phyloP scores from a whole-genome alignment of 2,797 vertebrate species.

The Melanotaenia parkinsoni region DNA sequence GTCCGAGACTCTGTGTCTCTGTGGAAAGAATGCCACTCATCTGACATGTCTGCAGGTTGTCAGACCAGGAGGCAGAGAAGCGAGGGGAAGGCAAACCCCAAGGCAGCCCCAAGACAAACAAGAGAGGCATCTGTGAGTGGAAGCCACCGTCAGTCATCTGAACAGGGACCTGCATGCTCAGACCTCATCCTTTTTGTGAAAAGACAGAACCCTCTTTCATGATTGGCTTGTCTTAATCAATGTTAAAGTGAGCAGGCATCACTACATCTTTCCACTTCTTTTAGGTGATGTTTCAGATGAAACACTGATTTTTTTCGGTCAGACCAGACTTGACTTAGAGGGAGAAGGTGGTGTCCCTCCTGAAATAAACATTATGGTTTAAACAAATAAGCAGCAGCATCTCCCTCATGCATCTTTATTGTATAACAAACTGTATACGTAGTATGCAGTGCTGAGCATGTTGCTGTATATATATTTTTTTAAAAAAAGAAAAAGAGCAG shows the following conservation, averaged over 20 bases:
- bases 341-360: neutral
- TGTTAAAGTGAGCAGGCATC: constrained; percentile 33
- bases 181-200: constrained; percentile 61
- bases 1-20: constrained; percentile 84
- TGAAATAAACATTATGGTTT: constrained; percentile 11
- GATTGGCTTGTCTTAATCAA: constrained; percentile 50
- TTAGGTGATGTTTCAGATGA: constrained; percentile 39
- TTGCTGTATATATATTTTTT: constrained; percentile 86
- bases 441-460: constrained; percentile 60
- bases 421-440: constrained; percentile 25
- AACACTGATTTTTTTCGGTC: neutral
- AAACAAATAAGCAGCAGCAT: constrained; percentile 17
- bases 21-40: constrained; percentile 92
- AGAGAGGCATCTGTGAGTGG: constrained; percentile 90
- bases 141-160: constrained; percentile 90
- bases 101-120: constrained; percentile 89
- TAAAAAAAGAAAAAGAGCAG: constrained; percentile 85
- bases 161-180: constrained; percentile 64
- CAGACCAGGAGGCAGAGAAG: constrained; percentile 80
- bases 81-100: constrained; percentile 83
- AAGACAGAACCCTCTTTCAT: constrained; percentile 93
- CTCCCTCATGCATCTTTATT: constrained; percentile 9
- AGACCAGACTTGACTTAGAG: constrained; percentile 10
- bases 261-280: constrained; percentile 29
- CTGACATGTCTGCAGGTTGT: constrained; percentile 97